Conservation (phyloP, 1,140 invertebrate species). For the Lineus longissimus region DNA sequence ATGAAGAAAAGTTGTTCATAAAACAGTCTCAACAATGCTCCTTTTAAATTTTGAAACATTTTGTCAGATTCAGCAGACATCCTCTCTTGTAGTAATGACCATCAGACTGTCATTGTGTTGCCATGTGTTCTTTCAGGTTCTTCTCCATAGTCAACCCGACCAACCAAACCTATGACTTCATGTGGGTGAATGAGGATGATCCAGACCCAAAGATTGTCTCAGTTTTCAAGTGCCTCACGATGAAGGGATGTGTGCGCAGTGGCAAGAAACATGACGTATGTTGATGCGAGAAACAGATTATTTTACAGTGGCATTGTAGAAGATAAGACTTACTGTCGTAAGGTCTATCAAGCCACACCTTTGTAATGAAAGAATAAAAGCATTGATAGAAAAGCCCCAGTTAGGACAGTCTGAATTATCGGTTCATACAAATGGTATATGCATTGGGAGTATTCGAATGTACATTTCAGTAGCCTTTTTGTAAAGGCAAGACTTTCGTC, state of each 20-base stretch:
- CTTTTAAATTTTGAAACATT: too few relatives aligned
- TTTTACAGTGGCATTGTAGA: too few relatives aligned
- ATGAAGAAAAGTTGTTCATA: background rate
- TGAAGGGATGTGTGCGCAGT: conserved; percentile 38
- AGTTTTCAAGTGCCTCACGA: conserved; percentile 39
- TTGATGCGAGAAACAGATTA: too few relatives aligned
- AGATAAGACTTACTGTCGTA: background rate
- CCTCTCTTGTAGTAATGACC: too few relatives aligned
- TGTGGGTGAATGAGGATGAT: conserved; percentile 51
- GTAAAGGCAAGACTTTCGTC: too few relatives aligned
- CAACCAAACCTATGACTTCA: conserved; percentile 42
- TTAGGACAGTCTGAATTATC: too few relatives aligned
- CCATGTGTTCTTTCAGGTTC: conserved; percentile 26
- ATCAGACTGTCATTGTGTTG: background rate
- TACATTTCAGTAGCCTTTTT: too few relatives aligned
- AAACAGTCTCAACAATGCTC: conserved; percentile 1
- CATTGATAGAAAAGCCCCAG: too few relatives aligned
- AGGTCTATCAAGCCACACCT: background rate
- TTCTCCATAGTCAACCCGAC: conserved; percentile 54
- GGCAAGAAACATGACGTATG: conserved; percentile 48
- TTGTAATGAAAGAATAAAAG: too few relatives aligned
- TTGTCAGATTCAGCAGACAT: too few relatives aligned
- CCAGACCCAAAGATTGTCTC: conserved; percentile 35
- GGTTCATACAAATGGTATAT: too few relatives aligned
- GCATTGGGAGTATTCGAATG: too few relatives aligned